phyloP scores from a whole-genome alignment of 2,888 invertebrate species.

The Andrena marginata region DNA sequence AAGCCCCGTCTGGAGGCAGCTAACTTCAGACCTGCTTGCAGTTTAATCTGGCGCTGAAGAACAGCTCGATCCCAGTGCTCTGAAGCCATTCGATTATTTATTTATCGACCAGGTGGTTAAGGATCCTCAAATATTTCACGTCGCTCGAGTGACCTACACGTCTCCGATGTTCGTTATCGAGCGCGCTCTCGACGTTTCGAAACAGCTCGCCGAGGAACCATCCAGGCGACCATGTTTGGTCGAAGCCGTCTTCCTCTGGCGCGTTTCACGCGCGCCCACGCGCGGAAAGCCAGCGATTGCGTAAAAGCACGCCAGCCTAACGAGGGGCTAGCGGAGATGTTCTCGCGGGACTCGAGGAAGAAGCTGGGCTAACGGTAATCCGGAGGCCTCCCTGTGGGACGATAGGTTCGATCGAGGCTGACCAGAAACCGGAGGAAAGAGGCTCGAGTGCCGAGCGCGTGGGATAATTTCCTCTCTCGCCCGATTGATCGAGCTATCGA shows the following conservation, averaged over 20 bases:
- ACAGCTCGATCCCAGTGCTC: not conserved
- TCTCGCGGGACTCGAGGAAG: not conserved
- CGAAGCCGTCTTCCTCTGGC: constrained; percentile 13
- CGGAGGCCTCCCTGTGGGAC: not conserved
- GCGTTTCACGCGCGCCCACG: constrained; percentile 31
- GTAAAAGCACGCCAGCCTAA: constrained; percentile 15
- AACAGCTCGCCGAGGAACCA: constrained; percentile 5
- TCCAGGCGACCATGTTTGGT: constrained; percentile 47
- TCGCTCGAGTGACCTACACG: not conserved
- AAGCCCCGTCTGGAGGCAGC: not conserved
- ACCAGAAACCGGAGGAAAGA: not conserved
- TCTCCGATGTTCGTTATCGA: not conserved
- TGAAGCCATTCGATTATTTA: not conserved
- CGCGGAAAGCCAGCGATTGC: constrained; percentile 40
- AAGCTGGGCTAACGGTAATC: constrained; percentile 8
- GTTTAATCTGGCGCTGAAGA: constrained; percentile 29
- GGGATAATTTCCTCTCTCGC: not conserved
- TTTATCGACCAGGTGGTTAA: not conserved
- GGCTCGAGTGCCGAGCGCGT: not conserved
- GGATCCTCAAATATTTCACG: not conserved
- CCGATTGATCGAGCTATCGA: not conserved
- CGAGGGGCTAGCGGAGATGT: not conserved
- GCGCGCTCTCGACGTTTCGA: constrained; percentile 9
- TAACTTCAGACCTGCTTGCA: constrained; percentile 37
- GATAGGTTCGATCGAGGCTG: no score